Conservation (phyloP, 2,797 vertebrate species). For the Poeciliopsis gracilis region DNA sequence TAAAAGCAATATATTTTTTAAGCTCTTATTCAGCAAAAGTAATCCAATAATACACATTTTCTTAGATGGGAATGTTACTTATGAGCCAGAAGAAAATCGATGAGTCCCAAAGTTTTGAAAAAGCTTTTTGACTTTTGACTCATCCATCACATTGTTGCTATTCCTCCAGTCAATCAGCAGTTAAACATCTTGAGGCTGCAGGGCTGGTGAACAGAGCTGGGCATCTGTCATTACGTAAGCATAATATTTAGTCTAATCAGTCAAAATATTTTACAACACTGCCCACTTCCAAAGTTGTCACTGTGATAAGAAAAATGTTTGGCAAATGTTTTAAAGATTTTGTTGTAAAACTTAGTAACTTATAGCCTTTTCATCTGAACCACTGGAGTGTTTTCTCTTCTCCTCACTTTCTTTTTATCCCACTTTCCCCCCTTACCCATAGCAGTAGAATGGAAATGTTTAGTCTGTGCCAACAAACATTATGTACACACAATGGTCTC, state of each 20-base stretch:
- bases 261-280: no score
- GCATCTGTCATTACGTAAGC: slow-evolving; percentile 33
- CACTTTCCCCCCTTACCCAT: slow-evolving; percentile 46
- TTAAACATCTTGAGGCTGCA: slow-evolving; percentile 26
- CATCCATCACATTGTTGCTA: slow-evolving; percentile 30
- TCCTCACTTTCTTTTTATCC: slow-evolving; percentile 44
- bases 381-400: slow-evolving; percentile 44
- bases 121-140: slow-evolving; percentile 36
- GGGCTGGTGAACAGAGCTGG: slow-evolving; percentile 7
- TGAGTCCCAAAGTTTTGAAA: slow-evolving; percentile 39
- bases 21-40: slow-evolving; percentile 52
- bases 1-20: slow-evolving; percentile 49
- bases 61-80: slow-evolving; percentile 48
- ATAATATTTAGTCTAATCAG: slow-evolving; percentile 13
- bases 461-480: slow-evolving; percentile 62
- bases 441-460: slow-evolving; percentile 61
- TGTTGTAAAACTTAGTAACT: slow-evolving; percentile 29
- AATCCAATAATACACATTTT: slow-evolving; percentile 57
- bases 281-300: neutral
- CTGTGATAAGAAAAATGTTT: neutral
- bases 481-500: slow-evolving; percentile 55
- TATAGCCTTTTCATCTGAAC: slow-evolving; percentile 37
- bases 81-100: slow-evolving; percentile 41
- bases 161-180: slow-evolving; percentile 22
- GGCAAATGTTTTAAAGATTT: neutral